Evolutionary conservation across 2,888 invertebrate genomes (phyloP).

Genomic region (Epirrhoe alternata): DNA sequence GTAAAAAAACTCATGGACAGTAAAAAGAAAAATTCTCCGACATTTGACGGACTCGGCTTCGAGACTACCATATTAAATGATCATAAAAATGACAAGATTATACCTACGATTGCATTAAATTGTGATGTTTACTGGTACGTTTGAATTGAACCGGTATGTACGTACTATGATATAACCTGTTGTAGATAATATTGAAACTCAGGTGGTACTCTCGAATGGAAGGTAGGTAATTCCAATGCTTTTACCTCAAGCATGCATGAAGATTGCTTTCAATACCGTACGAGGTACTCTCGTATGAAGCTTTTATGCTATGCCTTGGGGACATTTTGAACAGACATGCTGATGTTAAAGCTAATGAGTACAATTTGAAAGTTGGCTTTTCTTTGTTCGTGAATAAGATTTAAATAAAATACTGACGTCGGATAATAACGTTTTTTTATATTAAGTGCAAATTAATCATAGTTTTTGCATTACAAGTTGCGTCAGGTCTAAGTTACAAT

Average conservation of each 20-base stretch:
- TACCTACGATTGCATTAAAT: constrained; percentile 37
- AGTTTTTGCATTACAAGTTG: no score
- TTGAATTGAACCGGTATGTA: constrained; percentile 37
- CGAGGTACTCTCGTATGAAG: constrained; percentile 10
- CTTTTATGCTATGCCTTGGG: constrained; percentile 32
- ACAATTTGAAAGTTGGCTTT: constrained; percentile 15
- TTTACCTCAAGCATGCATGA: constrained; percentile 36
- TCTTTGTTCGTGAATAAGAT: constrained; percentile 13
- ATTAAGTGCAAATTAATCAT: no score
- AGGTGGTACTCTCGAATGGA: constrained; percentile 38
- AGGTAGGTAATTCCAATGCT: constrained; percentile 39
- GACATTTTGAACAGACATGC: constrained; percentile 25
- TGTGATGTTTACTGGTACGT: constrained; percentile 37
- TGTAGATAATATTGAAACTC: constrained; percentile 36
- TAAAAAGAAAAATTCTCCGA: constrained; percentile 20
- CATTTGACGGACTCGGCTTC: constrained; percentile 34
- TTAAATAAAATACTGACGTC: neutral
- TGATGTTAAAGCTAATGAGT: constrained; percentile 24
- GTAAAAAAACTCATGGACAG: constrained; percentile 20
- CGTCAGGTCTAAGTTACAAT: no score
- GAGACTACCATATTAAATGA: constrained; percentile 41
- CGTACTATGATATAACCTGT: constrained; percentile 30
- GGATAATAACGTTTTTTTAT: neutral
- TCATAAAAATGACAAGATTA: constrained; percentile 44
- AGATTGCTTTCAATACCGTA: constrained; percentile 33